Conservation (phyloP, 2,888 invertebrate species). For the Epistrophella euchroma region DNA sequence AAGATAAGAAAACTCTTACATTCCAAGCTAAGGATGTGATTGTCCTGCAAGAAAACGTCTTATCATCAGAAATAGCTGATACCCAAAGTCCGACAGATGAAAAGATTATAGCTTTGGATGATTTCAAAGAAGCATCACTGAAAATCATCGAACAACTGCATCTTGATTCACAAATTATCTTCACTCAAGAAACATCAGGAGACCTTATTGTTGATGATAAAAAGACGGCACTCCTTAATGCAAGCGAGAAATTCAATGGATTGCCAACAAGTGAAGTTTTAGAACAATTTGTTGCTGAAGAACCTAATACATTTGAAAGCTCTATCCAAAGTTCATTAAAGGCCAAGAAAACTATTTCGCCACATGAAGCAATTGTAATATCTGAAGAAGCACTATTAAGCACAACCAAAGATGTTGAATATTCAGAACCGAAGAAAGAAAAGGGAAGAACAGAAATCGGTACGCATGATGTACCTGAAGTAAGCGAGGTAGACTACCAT, state of each 20-base stretch:
- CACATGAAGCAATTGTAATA: conserved; percentile 86
- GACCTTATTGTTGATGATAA: conserved; percentile 27
- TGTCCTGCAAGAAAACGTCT: conserved; percentile 85
- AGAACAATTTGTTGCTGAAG: conserved; percentile 86
- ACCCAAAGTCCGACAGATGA: conserved; percentile 88
- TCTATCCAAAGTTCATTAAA: conserved; percentile 85
- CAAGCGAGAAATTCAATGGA: conserved; percentile 84
- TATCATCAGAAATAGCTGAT: conserved; percentile 86
- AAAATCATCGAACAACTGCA: conserved; percentile 87
- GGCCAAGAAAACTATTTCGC: conserved; percentile 86
- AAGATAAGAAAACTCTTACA: conserved; percentile 40
- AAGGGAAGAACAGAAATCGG: conserved; percentile 85
- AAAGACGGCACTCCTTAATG: conserved; percentile 77
- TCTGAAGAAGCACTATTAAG: conserved; percentile 87
- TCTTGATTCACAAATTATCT: conserved; percentile 80
- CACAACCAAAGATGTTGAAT: conserved; percentile 80
- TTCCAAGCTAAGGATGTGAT: conserved; percentile 82
- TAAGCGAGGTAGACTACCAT: conserved; percentile 86
- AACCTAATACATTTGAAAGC: conserved; percentile 86
- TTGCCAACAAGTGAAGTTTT: conserved; percentile 79
- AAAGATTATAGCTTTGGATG: conserved; percentile 84
- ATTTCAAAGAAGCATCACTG: conserved; percentile 86
- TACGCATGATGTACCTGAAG: conserved; percentile 86
- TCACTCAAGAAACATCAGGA: conserved; percentile 48
- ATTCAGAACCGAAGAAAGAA: conserved; percentile 78